Base-by-base conservation (phyloP, 2,888 invertebrate species). In the Papilio elwesi region DNA sequence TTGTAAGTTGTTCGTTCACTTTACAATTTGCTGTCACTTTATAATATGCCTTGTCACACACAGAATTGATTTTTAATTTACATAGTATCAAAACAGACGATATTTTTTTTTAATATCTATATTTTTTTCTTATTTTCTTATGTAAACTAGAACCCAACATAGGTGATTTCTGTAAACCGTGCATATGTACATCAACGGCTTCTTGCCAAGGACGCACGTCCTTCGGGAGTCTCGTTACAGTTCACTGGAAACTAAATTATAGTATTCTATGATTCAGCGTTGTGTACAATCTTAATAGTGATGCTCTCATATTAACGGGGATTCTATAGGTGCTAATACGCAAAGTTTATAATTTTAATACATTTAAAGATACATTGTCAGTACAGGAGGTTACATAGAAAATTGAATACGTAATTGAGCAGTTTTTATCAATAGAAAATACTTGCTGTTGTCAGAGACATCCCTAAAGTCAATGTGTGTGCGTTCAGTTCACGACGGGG, bases 171-270 rank as follows among this genome's bases (percentile, higher is more conserved):
- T 74, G 74, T 77, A 78, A 78, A 76, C 77, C 78, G 74, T 76
- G 71, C 76, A 78, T 78, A n/a, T n/a, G n/a, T n/a, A 78, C 75
- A 80, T 78, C 78, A 79, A 78, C 77, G 77, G 36, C 78, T 79
- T 75, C 78, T 78, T 76, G 75, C 74, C 75, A 70, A 75, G 76
- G 77, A 78, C 77, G 77, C 77, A 80, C 78, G 77, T 78, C 76
- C 77, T 79, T 78, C 81, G 82, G 82, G 85, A 83, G 88, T 87
- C 89, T 90, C 88, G 88, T 89, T 91, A 90, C 85, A 82, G 83
- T 78, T 78, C 78, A 81, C 77, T 79, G 81, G 79, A 80, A 79
- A 81, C 15, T 55, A 15, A 48, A 47, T 52, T 77, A n/a, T 74
- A 70, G 81, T 82, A 83, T 82, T 62, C 43, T 62, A 43, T 83